Base-by-base conservation (phyloP, 2,797 vertebrate genomes). In the Sciaenops ocellatus region DNA sequence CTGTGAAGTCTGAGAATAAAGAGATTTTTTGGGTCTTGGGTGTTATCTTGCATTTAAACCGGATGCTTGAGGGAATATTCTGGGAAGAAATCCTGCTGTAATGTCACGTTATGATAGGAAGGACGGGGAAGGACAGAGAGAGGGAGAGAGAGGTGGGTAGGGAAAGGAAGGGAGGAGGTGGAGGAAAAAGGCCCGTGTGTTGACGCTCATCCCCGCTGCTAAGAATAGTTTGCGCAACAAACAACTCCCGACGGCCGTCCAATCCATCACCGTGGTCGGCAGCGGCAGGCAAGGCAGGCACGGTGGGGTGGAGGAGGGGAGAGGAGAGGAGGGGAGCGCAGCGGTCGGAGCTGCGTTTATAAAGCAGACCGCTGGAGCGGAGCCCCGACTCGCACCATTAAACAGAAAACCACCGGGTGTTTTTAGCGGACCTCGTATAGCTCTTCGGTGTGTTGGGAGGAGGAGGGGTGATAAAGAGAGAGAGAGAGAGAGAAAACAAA, bases 221-320 rank as follows among this genome's bases (percentile, higher is more conserved):
- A 93, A 95, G 93, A 94, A 94, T 93, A 94, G 91, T 93, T 92
- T 93, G 91, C 70, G 90, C 90, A 93, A 94, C 93, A 92, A 95
- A 94, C 91, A 93, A 89, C 89, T 89, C 92, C 91, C 86, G 86
- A 87, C 89, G 87, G 91, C 87, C 88, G 82, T 84, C 89, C 91
- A 88, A 93, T 93, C 89, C 87, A 93, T 93, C 92, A 93, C 74
- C 30, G 18, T 55, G 80, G 85, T 82, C 80, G 82, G 88, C 79
- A 74, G 80, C 67, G 26, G 76, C 71, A 63, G 79, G 80, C 52
- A 55, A 38, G 73, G 80, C 65, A 50, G 69, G 48, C 2, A 12
- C 34, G 34, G 34, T 9, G 51, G 42, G 4, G 61, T 34, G 30
- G 0, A 20, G 66, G 42, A 2, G 5, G 28, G 48, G 18, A 11